Base-by-base conservation (phyloP, 1,140 invertebrate genomes). In the Muscidifurax raptorellus region DNA sequence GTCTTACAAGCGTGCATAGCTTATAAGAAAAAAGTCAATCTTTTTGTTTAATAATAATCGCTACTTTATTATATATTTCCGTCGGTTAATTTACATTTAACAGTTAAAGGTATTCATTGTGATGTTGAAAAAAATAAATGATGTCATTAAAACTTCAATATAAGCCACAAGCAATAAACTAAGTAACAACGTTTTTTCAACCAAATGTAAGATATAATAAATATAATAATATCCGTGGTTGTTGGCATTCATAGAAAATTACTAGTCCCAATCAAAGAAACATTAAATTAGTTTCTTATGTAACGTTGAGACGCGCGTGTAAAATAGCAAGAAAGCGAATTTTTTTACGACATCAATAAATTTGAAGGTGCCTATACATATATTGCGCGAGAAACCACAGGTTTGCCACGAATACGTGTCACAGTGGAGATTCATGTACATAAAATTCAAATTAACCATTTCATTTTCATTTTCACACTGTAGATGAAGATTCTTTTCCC, bases 341-440 rank as follows among this genome's bases (percentile, higher is more conserved):
- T 78, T 72, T 69, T 82, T 85, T 85, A 85, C 78, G 79, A 78
- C 84, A 82, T 82, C 79, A 79, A 85, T 82, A 85, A 85, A 81
- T 85, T 77, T 82, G 59, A 44, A 52, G 72, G 36, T 71, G 69
- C 28, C 67, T 27, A 72, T 80, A 79, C 27, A 44, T 27, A 79
- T 74, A 79, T 78, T 59, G 67, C 78, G 83, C 77, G 81, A 67
- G 80, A 82, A 75, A 32, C 36, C 67, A 40, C n/a, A 52, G 32
- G 71, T 66, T 27, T 6, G 75, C 82, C 13, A 25, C 15, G 64
- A 13, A 72, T 78, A 67, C 82, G 40, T 77, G 36, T 40, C 1
- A n/a, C n/a, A n/a, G n/a, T n/a, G n/a, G 28, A 44, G 47, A 30
- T n/a, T 27, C 22, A 28, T 32, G 75, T 44, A 6, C 15, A 80